A percentile compares a stretch with the other conserved stretches of the same genome.
These are phyloP conservation scores for Drosophila erecta DNA, from an alignment of 1,140 invertebrate genomes.

Conservation along the genomic window DNA sequence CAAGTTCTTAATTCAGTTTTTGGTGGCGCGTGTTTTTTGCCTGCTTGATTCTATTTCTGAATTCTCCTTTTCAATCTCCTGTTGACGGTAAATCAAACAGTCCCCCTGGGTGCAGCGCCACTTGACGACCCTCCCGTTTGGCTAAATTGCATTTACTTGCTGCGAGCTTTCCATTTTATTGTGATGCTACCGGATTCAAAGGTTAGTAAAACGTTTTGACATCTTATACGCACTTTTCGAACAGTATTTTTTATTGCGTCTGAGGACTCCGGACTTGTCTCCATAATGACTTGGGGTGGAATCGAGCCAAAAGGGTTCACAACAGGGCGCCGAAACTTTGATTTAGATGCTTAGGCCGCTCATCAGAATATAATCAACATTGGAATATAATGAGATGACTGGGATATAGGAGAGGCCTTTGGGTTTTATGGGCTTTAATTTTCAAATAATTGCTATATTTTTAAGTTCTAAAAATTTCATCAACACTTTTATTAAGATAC, in stretches of 20 bases:
- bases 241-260: conserved; percentile 62
- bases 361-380: conserved; percentile 38
- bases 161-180: conserved; percentile 65
- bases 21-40: conserved; percentile 49
- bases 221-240: conserved; percentile 66
- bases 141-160: conserved; percentile 79
- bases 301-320: conserved; percentile 56
- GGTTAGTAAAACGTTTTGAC: conserved; percentile 75
- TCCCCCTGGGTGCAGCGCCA: conserved; percentile 78
- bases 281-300: conserved; percentile 8
- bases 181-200: conserved; percentile 41
- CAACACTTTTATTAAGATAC: too few relatives aligned
- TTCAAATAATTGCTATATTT: too few relatives aligned
- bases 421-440: too few relatives aligned
- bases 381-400: conserved; percentile 25
- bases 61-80: conserved; percentile 75
- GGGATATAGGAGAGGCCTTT: background rate
- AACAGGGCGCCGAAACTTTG: conserved; percentile 60
- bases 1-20: conserved; percentile 82
- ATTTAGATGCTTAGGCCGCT: conserved; percentile 63
- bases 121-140: conserved; percentile 55
- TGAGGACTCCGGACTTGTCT: conserved; percentile 11
- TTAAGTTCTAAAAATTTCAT: too few relatives aligned
- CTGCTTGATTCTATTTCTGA: conserved; percentile 21
- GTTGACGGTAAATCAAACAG: conserved; percentile 83